phyloP scores from a whole-genome alignment of 2,113 vertebrate species.

The Chaetodon trifascialis region DNA sequence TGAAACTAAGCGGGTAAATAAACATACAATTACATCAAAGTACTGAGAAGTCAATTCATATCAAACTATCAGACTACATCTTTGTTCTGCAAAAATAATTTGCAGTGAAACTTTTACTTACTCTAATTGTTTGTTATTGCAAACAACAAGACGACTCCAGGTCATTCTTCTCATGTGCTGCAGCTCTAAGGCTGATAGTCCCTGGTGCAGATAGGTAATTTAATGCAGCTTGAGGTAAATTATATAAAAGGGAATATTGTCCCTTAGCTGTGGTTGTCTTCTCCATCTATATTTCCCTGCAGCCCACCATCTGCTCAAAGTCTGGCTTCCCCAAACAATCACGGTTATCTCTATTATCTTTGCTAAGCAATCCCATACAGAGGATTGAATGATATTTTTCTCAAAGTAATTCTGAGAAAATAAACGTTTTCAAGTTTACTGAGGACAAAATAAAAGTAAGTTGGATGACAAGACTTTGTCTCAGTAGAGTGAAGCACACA shows the following conservation, averaged over 20 bases:
- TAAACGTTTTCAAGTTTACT: conserved; percentile 10
- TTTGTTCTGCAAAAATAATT: conserved; percentile 14
- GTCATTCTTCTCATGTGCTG: conserved; percentile 7
- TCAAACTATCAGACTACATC: background rate
- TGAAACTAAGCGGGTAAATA: conserved; percentile 16
- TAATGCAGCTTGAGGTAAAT: conserved; percentile 54
- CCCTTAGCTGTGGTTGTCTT: conserved; percentile 60
- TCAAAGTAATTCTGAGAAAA: conserved; percentile 29
- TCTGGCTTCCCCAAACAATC: conserved; percentile 58
- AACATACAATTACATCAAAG: background rate
- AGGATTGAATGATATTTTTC: conserved; percentile 27
- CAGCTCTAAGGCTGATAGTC: background rate
- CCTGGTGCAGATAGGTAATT: conserved; percentile 30
- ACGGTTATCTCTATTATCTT: conserved; percentile 51
- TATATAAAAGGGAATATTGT: conserved; percentile 53
- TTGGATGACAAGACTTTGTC: conserved; percentile 15
- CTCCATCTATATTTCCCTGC: conserved; percentile 70
- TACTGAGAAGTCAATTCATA: background rate
- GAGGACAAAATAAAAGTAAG: conserved; percentile 46
- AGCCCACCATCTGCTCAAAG: conserved; percentile 67
- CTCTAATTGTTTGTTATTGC: background rate
- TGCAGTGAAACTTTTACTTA: conserved; percentile 13
- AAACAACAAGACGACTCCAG: background rate
- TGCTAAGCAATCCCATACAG: conserved; percentile 27
- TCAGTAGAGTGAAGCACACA: background rate